Evolutionary conservation across 2,797 vertebrate species (phyloP), one percentile per base, ranked within the genome.

Genomic region (Aldrovandia affinis): DNA sequence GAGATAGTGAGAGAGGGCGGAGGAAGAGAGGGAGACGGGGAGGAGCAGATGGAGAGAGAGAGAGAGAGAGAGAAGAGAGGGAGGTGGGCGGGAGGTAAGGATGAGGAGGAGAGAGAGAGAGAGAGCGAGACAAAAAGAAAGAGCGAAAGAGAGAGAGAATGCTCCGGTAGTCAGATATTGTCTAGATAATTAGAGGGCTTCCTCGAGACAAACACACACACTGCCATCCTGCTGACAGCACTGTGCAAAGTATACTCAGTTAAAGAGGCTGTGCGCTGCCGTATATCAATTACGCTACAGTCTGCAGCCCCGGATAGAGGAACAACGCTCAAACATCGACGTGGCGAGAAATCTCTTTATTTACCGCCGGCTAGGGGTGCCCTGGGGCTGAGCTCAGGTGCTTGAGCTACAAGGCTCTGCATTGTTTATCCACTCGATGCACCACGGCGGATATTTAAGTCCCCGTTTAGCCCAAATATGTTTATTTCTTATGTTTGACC

Each of bases 171-270:
- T 39, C 39, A 30, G n/a, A 47, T 57, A 57, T 42, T 63, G 55
- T 63, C 20, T 30, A 3, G 28, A n/a, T 39, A 82, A 82, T 82
- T 65, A 47, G 36, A n/a, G 42, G 81, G 18, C 61, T 50, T 65
- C 55, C 36, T 44, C 14, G 28, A 63, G 61, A 50, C 42, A 42
- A 65, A 65, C 14, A 65, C 33, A 42, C 80, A 81, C 1, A 8
- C 30, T 44, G 57, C 14, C 79, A 59, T 47, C 50, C 50, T 28
- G 50, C 28, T 59, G 50, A 80, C 50, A 59, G 30, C 10, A 18
- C 2, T 18, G 30, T 57, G 79, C 33, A 59, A 42, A 20, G 59
- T 20, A 44, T 63, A 81, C 33, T 22, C 20, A 14, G 36, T 50
- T 36, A 50, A 47, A 68, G 14, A 28, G 30, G 57, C 80, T 63